Base-by-base conservation (phyloP, 1,140 invertebrate species). In the Conus betulinus region DNA sequence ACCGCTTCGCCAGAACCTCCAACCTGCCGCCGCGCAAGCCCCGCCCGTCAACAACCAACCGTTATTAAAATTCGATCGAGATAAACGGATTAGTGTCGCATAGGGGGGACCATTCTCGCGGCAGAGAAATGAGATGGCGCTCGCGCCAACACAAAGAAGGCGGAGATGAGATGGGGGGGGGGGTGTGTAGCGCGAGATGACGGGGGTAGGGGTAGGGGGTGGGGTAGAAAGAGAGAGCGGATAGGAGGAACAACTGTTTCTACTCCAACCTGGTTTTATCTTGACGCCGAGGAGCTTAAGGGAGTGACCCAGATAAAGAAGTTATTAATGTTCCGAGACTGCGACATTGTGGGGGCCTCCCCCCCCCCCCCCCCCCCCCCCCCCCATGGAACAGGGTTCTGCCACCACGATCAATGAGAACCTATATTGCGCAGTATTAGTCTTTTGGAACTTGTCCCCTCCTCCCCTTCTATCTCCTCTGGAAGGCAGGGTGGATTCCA, bases 51-150 rank as follows among this genome's bases (percentile, higher is more conserved):
- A 63, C 60, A 27, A 79, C 39, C 76, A 78, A 55, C 13, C 79
- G 79, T 81, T 81, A 81, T 81, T 81, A 81, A 81, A 81, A 81
- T 81, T 81, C 79, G 79, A 81, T 81, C 79, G 79, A 81, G 79
- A 81, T 81, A 81, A 81, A 81, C 39, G 20, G 79, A 81, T 81
- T 81, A 53, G 79, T 23, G 79, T 53, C 17, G 79, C 79, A 27
- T 3, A 81, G 53, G 79, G 79, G 79, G 23, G 79, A 81, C 53
- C 79, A 81, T 2, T 7, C 51, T 53, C 5, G 23, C 3, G 15
- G 79, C 79, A 17, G 13, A 81, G 79, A 51, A 81, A 52, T 81
- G 27, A 81, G 51, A 81, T 8, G 79, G 79, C 79, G 79, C 79
- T 81, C 13, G 79, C 79, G 79, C 79, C 20, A 53, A 10, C 39